phyloP scores from a whole-genome alignment of 2,888 invertebrate genomes.

The Gordius sp. region DNA sequence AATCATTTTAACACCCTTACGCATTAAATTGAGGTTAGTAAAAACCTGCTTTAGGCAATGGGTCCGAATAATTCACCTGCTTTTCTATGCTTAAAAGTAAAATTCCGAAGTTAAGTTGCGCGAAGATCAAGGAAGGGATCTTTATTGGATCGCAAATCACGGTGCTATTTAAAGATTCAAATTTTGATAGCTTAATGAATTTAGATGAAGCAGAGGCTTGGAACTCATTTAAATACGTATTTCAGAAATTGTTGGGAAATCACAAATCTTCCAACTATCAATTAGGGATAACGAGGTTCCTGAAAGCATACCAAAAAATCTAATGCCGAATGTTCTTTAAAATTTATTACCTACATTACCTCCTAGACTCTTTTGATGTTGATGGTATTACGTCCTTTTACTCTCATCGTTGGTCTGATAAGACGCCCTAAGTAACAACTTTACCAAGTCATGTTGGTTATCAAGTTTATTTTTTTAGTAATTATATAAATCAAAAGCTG shows the following conservation, averaged over 20 bases:
- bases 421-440: too few species aligned
- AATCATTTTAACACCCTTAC: not conserved
- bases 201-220: not conserved
- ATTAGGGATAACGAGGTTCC: not conserved
- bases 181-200: not conserved
- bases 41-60: not conserved
- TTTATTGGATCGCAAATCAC: not conserved
- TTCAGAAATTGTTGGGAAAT: not conserved
- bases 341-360: not conserved
- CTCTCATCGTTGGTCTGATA: too few species aligned
- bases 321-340: not conserved
- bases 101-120: not conserved
- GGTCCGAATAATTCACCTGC: not conserved
- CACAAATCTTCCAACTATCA: not conserved
- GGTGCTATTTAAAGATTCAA: not conserved
- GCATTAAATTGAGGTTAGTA: not conserved
- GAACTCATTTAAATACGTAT: not conserved
- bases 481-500: too few species aligned
- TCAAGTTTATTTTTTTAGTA: too few species aligned
- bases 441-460: too few species aligned
- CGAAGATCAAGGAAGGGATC: not conserved
- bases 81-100: not conserved
- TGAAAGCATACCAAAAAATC: not conserved
- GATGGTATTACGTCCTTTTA: too few species aligned
- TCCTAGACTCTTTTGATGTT: not conserved